phyloP scores from a whole-genome alignment of 2,888 invertebrate species.

The Pediacus dermestoides region DNA sequence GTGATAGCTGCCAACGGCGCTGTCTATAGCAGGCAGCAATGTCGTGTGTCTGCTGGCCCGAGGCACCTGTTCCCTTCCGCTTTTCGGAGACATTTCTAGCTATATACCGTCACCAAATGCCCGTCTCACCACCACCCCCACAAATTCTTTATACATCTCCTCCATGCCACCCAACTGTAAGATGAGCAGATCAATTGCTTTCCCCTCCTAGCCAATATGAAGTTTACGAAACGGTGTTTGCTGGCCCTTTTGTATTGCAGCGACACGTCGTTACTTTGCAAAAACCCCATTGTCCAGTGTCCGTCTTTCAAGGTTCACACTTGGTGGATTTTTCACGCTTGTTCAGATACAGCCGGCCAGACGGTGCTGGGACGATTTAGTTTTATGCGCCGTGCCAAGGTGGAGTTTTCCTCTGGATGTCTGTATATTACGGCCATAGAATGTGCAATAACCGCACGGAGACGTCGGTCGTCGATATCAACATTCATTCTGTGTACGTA shows the following conservation, averaged over 20 bases:
- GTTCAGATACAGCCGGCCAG: slow-evolving; percentile 27
- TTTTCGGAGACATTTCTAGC: not conserved
- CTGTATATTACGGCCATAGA: slow-evolving; percentile 34
- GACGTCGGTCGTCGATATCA: slow-evolving; percentile 18
- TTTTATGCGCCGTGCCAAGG: slow-evolving; percentile 31
- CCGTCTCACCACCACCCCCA: not conserved
- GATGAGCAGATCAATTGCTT: slow-evolving; percentile 13
- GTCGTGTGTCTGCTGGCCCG: slow-evolving; percentile 7
- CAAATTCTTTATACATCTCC: slow-evolving; percentile 5
- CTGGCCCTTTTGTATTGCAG: slow-evolving; percentile 11
- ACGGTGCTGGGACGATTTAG: slow-evolving; percentile 30
- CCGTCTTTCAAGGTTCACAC: slow-evolving; percentile 27
- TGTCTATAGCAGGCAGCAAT: slow-evolving; percentile 11
- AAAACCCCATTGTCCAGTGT: slow-evolving; percentile 17
- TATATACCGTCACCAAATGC: slow-evolving; percentile 12
- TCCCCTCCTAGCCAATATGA: slow-evolving; percentile 7
- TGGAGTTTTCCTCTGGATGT: slow-evolving; percentile 29
- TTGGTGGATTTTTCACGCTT: slow-evolving; percentile 32
- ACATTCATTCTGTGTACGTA: slow-evolving; percentile 16
- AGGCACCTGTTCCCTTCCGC: slow-evolving; percentile 15
- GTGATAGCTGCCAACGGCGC: slow-evolving; percentile 7
- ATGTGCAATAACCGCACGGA: slow-evolving; percentile 35
- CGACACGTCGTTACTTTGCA: slow-evolving; percentile 9
- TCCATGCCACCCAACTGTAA: slow-evolving; percentile 9
- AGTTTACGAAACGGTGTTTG: slow-evolving; percentile 13